phyloP scores from a whole-genome alignment of 1,140 invertebrate genomes.

The Megathymus violae region DNA sequence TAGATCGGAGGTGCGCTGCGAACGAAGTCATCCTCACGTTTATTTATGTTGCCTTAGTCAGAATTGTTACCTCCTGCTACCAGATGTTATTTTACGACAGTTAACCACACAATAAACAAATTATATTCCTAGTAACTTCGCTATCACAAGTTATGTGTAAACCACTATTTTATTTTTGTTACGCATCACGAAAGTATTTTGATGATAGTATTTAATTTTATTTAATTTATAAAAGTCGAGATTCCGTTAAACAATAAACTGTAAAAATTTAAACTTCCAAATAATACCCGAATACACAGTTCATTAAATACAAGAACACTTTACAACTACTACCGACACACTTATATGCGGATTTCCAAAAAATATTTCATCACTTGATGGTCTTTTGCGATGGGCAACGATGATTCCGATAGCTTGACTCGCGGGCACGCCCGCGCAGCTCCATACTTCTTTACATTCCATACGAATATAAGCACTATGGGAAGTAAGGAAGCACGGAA shows the following conservation, averaged over 20 bases:
- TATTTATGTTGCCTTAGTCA: conserved; percentile 81
- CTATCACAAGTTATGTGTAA: background rate
- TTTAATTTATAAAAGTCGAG: background rate
- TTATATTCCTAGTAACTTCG: conserved; percentile 9
- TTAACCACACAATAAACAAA: conserved; percentile 66
- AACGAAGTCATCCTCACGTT: conserved; percentile 60
- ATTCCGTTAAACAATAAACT: background rate
- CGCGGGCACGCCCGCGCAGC: conserved; percentile 83
- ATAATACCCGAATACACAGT: conserved; percentile 32
- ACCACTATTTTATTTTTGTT: conserved; percentile 3
- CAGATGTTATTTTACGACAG: conserved; percentile 80
- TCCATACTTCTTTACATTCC: conserved; percentile 99
- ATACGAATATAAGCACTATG: conserved; percentile 94
- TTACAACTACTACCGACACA: conserved; percentile 34
- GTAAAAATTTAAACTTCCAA: background rate
- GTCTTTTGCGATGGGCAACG: conserved; percentile 31
- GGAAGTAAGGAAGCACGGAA: conserved; percentile 98
- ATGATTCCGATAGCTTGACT: conserved; percentile 47
- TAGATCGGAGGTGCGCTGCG: conserved; percentile 45
- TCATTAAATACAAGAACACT: conserved; percentile 38
- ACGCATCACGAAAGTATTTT: background rate
- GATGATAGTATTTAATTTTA: too few relatives aligned
- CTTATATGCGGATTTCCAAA: conserved; percentile 25
- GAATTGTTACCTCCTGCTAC: conserved; percentile 72
- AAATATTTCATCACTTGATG: conserved; percentile 47